Conservation (phyloP, 2,113 vertebrate genomes). For the Tauraco erythrolophus region DNA sequence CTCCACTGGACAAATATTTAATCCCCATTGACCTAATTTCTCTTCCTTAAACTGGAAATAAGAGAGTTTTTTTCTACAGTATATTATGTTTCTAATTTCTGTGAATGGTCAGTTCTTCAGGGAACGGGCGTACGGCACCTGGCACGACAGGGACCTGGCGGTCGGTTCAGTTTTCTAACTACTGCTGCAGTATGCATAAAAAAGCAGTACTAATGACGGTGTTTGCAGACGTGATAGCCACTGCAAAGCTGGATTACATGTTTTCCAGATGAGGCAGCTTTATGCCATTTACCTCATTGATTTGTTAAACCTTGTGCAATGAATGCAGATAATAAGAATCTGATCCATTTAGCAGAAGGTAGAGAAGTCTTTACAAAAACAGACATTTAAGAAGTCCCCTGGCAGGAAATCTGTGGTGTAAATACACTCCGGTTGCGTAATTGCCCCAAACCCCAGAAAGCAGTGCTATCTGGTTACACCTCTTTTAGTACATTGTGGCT, state of each 20-base stretch:
- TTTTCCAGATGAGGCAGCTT: neutral
- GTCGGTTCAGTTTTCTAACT: neutral
- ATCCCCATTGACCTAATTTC: neutral
- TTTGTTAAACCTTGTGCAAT: neutral
- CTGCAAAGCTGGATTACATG: neutral
- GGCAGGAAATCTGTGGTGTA: neutral
- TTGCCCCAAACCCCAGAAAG: neutral
- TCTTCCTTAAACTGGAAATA: neutral
- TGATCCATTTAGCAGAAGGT: rapidly evolving
- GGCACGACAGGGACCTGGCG: rapidly evolving
- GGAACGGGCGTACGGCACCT: rapidly evolving
- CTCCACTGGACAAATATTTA: neutral
- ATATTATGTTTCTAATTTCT: neutral
- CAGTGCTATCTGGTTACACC: neutral
- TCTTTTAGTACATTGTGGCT: neutral
- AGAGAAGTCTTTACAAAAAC: neutral
- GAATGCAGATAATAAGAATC: neutral
- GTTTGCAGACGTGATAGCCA: neutral
- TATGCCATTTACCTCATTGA: neutral
- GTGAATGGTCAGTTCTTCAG: neutral
- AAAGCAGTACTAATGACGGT: neutral
- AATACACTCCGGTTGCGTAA: neutral
- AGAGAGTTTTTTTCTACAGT: neutral
- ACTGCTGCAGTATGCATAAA: neutral
- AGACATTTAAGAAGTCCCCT: neutral